phyloP scores from a whole-genome alignment of 2,797 vertebrate genomes.

The Vespertilio murinus region DNA sequence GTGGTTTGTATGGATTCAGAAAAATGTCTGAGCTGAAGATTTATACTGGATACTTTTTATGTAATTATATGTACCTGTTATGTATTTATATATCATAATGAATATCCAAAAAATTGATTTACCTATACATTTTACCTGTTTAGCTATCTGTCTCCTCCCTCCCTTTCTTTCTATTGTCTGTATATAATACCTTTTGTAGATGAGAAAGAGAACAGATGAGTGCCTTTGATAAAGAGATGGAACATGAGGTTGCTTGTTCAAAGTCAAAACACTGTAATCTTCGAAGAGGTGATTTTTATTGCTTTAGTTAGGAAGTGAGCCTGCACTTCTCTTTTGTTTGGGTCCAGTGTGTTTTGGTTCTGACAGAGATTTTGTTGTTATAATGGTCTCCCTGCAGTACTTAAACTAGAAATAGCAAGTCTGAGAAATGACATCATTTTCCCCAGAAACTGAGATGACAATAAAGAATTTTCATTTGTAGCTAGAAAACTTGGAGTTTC shows the following conservation, averaged over 20 bases:
- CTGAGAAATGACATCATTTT: slow-evolving; percentile 57
- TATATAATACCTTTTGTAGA: background rate
- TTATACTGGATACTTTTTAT: background rate
- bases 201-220: background rate
- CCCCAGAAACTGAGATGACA: slow-evolving; percentile 24
- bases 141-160: background rate
- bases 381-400: slow-evolving; percentile 35
- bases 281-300: slow-evolving; percentile 52
- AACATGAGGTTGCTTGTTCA: slow-evolving; percentile 46
- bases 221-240: background rate
- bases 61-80: background rate
- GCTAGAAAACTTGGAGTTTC: background rate
- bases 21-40: background rate
- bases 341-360: slow-evolving; percentile 22
- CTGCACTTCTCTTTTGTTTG: slow-evolving; percentile 18
- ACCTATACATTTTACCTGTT: background rate
- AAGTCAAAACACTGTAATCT: slow-evolving; percentile 44
- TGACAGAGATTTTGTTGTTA: slow-evolving; percentile 60
- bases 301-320: slow-evolving; percentile 26
- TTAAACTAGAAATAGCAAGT: slow-evolving; percentile 64
- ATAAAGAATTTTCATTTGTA: slow-evolving; percentile 44
- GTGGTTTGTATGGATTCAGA: background rate
- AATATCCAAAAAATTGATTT: background rate
- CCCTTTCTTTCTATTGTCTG: background rate
- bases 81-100: background rate